Evolutionary conservation across 2,888 invertebrate species (phyloP).

Genomic region (Prosopocoilus inquinatus): DNA sequence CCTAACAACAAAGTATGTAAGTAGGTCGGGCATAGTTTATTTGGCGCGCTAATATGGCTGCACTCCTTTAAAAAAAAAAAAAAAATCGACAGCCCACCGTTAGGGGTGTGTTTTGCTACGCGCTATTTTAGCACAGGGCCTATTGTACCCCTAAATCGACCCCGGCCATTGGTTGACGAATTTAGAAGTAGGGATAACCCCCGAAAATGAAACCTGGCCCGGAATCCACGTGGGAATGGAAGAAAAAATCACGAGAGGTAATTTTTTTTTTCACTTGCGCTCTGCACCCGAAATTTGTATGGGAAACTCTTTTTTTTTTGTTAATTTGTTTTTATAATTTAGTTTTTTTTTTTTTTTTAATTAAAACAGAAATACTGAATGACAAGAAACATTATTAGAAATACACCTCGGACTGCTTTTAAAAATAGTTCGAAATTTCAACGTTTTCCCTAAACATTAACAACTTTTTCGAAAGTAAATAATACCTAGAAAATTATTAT

Average conservation of each 20-base stretch:
- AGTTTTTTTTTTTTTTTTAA: too few relatives aligned
- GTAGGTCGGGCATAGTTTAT: too few relatives aligned
- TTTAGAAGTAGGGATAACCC: conserved; percentile 9
- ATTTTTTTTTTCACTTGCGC: conserved; percentile 3
- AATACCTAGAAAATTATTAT: too few relatives aligned
- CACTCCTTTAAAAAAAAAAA: background rate
- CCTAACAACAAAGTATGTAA: too few relatives aligned
- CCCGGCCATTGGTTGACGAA: conserved; percentile 12
- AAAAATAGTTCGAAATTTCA: too few relatives aligned
- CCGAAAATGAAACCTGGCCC: conserved; percentile 8
- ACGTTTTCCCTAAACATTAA: too few relatives aligned
- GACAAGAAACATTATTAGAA: too few relatives aligned
- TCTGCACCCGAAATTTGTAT: background rate
- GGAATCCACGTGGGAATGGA: conserved; percentile 8
- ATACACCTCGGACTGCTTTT: too few relatives aligned
- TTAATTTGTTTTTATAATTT: background rate
- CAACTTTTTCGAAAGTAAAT: too few relatives aligned
- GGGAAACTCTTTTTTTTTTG: background rate
- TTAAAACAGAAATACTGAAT: too few relatives aligned
- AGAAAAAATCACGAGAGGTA: conserved; percentile 11
- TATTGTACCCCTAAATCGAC: conserved; percentile 9
- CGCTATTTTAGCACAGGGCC: conserved; percentile 16
- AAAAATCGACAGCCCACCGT: background rate
- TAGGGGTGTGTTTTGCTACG: conserved; percentile 19
- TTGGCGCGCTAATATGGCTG: background rate